Percentiles rank a stretch among this genome's conserved stretches.
Conservation (phyloP, 1,140 invertebrate species). For the Andrena cerasifolii region DNA sequence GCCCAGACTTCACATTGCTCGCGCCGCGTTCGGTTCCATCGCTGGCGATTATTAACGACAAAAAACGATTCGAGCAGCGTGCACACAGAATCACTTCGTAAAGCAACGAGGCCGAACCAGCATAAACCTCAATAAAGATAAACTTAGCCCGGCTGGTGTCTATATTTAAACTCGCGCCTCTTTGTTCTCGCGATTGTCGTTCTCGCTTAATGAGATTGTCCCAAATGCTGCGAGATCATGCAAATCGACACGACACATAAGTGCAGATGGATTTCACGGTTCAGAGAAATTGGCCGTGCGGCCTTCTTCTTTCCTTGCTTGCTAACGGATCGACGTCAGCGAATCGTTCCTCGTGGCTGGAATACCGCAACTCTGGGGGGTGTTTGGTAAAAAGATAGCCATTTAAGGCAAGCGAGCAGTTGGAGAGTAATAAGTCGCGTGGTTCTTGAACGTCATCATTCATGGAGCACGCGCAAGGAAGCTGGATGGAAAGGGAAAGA, state of each 20-base stretch:
- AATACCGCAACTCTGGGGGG: too few species aligned
- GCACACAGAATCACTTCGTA: constrained; percentile 53
- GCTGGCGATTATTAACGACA: background rate
- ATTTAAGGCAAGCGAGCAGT: too few species aligned
- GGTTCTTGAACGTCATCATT: background rate
- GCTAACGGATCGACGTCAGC: too few species aligned
- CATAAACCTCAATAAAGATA: constrained; percentile 76
- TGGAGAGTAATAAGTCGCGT: too few species aligned
- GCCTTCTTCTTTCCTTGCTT: background rate
- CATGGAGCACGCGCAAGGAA: background rate
- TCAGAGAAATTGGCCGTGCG: background rate
- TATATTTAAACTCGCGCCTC: constrained; percentile 72
- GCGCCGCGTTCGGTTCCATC: too few species aligned
- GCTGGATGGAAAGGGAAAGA: background rate
- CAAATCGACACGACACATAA: background rate
- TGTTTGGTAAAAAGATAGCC: too few species aligned
- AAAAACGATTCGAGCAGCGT: background rate
- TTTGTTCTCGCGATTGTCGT: constrained; percentile 58
- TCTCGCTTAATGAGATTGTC: constrained; percentile 27
- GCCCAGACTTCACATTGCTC: too few species aligned
- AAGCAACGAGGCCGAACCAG: constrained; percentile 62
- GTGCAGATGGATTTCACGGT: background rate
- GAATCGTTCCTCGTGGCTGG: too few species aligned
- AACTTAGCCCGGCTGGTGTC: constrained; percentile 69
- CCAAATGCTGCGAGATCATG: background rate